These are phyloP conservation scores for Ophiodon elongatus DNA, from an alignment of 2,113 vertebrate genomes.

Conservation along the genomic window DNA sequence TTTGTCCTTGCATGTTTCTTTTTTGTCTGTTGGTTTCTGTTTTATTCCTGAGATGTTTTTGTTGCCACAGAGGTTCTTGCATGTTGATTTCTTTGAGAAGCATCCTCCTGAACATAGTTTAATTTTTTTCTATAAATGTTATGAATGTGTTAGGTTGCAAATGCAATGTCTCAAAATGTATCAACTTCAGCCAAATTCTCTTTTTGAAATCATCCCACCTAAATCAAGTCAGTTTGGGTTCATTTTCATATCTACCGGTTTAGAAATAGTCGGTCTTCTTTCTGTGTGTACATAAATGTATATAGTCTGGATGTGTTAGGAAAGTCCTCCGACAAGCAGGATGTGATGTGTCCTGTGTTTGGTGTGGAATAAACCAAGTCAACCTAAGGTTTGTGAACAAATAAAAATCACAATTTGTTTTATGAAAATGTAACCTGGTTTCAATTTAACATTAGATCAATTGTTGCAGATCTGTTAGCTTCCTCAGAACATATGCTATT, in stretches of 20 bases:
- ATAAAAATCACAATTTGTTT: background rate
- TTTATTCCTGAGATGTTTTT: background rate
- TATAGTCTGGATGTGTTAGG: background rate
- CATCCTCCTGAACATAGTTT: background rate
- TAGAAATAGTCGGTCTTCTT: background rate
- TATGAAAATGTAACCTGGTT: background rate
- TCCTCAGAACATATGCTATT: background rate
- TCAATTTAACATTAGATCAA: background rate
- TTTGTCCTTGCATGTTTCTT: background rate
- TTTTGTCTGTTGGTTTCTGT: background rate
- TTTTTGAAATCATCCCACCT: background rate
- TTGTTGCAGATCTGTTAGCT: background rate
- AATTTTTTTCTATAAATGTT: conserved; percentile 5
- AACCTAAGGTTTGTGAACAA: background rate
- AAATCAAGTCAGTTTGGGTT: background rate
- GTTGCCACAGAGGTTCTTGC: background rate
- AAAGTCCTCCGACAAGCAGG: background rate
- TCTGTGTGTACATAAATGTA: background rate
- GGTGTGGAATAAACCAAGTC: background rate
- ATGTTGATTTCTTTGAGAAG: background rate
- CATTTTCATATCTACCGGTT: background rate
- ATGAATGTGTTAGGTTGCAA: too few relatives aligned
- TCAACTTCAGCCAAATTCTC: background rate
- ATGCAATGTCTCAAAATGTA: background rate
- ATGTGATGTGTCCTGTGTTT: background rate